phyloP scores from a whole-genome alignment of 2,888 invertebrate species.

The Fragum sueziense region DNA sequence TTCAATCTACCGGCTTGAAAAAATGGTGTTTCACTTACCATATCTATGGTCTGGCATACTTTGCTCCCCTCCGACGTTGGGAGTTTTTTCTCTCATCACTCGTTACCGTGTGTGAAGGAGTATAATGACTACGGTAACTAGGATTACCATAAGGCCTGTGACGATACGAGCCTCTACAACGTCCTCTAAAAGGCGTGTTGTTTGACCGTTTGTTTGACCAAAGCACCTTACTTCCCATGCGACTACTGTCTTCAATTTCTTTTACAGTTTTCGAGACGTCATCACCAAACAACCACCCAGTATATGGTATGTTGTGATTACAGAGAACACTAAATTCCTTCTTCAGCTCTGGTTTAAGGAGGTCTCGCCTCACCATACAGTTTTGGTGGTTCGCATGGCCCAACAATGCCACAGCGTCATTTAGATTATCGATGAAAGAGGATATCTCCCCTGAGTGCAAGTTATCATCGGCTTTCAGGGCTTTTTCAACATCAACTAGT shows the following conservation, averaged over 20 bases:
- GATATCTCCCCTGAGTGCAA: background rate
- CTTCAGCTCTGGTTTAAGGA: no score
- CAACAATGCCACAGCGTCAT: background rate
- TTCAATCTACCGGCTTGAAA: background rate
- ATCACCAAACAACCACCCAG: background rate
- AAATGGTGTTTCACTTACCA: background rate
- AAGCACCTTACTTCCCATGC: background rate
- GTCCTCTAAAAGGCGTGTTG: background rate
- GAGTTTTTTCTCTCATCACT: background rate
- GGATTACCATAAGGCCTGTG: no score
- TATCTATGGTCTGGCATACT: background rate
- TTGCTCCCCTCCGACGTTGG: background rate
- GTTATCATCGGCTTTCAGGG: background rate
- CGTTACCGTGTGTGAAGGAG: background rate
- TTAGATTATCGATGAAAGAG: background rate
- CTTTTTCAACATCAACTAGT: background rate
- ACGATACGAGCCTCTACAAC: background rate
- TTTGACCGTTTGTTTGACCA: background rate
- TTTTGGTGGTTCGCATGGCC: background rate
- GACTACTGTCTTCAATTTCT: background rate
- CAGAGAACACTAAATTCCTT: no score
- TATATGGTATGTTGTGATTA: background rate
- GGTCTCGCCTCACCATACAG: background rate
- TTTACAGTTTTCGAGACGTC: background rate
- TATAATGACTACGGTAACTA: no score